Evolutionary conservation across 1,140 invertebrate genomes (phyloP).

Genomic region (Macrobrachium nipponense): DNA sequence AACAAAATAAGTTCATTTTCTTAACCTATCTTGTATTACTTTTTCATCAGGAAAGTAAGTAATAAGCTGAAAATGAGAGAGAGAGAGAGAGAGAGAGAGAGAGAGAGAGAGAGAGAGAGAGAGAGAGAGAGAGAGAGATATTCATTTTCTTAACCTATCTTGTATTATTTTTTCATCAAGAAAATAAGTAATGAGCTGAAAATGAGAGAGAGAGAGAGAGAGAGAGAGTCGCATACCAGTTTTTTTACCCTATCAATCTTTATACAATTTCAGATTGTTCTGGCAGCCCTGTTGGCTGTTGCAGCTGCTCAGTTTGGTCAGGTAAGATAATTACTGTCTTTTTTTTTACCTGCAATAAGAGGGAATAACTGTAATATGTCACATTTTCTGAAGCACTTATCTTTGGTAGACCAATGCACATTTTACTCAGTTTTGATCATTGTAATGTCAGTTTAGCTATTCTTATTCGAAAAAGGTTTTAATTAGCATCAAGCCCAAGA

Average conservation of each 20-base stretch:
- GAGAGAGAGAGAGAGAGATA: constrained; percentile 33
- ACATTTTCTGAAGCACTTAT: no score
- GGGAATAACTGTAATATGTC: background rate
- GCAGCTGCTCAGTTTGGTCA: constrained; percentile 20
- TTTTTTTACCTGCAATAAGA: background rate
- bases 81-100: constrained; percentile 33
- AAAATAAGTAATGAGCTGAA: no score
- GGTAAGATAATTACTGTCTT: background rate
- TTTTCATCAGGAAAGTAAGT: no score
- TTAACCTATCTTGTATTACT: no score
- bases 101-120: constrained; percentile 24
- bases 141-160: no score
- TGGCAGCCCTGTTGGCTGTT: constrained; percentile 20
- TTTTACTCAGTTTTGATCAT: no score
- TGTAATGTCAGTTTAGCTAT: no score
- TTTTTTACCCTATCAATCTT: background rate
- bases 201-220: constrained; percentile 29
- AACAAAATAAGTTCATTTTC: no score
- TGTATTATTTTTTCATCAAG: no score
- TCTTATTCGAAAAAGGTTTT: no score
- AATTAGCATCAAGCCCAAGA: no score
- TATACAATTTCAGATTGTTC: constrained; percentile 2
- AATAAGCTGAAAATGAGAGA: background rate
- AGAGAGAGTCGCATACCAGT: background rate
- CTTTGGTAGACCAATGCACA: no score